These are phyloP conservation scores for Pocota personata DNA, from an alignment of 2,888 invertebrate species.

Conservation along the genomic window DNA sequence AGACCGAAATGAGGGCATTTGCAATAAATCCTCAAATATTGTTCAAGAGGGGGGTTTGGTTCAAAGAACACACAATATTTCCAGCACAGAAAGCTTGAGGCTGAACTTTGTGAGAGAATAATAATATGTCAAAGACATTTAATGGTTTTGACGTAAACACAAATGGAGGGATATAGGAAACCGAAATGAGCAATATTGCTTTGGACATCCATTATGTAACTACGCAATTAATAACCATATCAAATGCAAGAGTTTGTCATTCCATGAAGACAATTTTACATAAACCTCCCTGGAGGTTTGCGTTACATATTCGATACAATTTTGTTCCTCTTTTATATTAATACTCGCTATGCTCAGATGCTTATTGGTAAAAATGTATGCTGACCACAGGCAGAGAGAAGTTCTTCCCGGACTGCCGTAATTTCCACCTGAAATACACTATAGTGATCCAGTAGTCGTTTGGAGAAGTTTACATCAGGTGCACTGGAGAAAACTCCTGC, in stretches of 20 bases:
- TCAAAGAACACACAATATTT: background rate
- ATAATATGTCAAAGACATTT: constrained; percentile 8
- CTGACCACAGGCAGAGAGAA: too few species aligned
- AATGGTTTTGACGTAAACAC: constrained; percentile 3
- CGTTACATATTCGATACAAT: too few species aligned
- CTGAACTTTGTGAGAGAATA: constrained; percentile 3
- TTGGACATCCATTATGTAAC: background rate
- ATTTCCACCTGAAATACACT: too few species aligned
- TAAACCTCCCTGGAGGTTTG: too few species aligned
- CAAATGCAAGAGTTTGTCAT: background rate
- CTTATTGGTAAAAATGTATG: too few species aligned
- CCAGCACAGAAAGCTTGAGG: background rate
- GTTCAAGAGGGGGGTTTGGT: background rate
- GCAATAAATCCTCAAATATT: constrained; percentile 51
- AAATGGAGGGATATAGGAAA: background rate
- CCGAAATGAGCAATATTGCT: background rate
- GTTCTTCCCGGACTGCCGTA: too few species aligned
- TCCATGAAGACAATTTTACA: background rate
- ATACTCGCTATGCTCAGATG: too few species aligned
- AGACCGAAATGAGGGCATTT: constrained; percentile 52
- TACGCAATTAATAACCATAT: constrained; percentile 6
- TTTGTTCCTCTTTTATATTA: too few species aligned
- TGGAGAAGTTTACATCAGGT: too few species aligned
- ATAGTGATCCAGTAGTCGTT: too few species aligned
- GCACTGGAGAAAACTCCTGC: too few species aligned